Evolutionary conservation across 2,797 vertebrate genomes (phyloP).

Genomic region (Etheostoma perlongum): DNA sequence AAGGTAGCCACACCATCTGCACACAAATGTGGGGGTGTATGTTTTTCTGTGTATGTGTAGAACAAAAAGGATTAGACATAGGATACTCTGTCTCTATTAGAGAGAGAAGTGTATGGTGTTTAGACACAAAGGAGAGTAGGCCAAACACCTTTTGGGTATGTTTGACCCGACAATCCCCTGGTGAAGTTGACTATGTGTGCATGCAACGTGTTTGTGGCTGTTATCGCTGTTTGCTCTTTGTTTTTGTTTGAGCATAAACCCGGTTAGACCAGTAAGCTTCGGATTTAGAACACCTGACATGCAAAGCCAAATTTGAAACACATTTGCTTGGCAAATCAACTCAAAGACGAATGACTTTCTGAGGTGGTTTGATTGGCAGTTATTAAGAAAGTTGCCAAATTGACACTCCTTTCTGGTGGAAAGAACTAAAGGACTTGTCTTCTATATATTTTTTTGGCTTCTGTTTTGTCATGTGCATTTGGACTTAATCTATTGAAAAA

Average conservation of each 20-base stretch:
- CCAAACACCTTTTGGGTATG: slow-evolving; percentile 15
- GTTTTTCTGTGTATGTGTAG: slow-evolving; percentile 8
- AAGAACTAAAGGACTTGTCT: neutral
- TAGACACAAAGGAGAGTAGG: neutral
- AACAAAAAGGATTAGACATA: neutral
- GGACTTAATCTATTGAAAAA: neutral
- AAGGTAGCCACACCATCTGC: slow-evolving; percentile 36
- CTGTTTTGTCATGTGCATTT: neutral
- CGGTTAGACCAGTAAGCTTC: slow-evolving; percentile 68
- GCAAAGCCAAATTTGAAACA: slow-evolving; percentile 68
- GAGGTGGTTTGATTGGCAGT: slow-evolving; percentile 15
- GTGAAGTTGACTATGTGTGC: slow-evolving; percentile 28
- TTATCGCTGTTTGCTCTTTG: slow-evolving; percentile 63
- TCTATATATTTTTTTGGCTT: no score
- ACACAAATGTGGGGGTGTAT: neutral
- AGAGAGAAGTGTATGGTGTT: slow-evolving; percentile 2
- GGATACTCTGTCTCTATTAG: neutral
- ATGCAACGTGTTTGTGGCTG: slow-evolving; percentile 46
- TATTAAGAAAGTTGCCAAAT: slow-evolving; percentile 4
- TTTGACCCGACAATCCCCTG: slow-evolving; percentile 14
- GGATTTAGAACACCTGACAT: slow-evolving; percentile 57
- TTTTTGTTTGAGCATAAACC: slow-evolving; percentile 80
- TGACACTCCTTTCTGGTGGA: neutral
- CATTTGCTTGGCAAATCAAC: slow-evolving; percentile 52
- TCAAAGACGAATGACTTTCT: slow-evolving; percentile 10